A percentile compares a stretch with the other conserved stretches of the same genome.
These are phyloP conservation scores for Bubalus kerabau DNA, from an alignment of 2,113 vertebrate species.

Conservation along the genomic window DNA sequence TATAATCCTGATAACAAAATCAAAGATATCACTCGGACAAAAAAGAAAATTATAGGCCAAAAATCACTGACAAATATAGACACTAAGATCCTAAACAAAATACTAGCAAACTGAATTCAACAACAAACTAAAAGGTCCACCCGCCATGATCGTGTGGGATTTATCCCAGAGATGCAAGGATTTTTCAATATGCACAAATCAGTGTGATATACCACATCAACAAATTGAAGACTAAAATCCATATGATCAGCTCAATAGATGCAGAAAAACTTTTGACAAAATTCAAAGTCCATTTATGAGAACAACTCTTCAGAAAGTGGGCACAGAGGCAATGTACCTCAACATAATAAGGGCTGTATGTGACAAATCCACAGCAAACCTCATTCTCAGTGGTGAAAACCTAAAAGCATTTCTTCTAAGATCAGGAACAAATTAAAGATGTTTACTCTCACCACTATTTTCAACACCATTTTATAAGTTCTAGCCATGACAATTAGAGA, in stretches of 20 bases:
- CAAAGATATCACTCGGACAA: not conserved
- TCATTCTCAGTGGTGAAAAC: not conserved
- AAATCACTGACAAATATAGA: not conserved
- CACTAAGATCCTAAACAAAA: not conserved
- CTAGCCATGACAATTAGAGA: not conserved
- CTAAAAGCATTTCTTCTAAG: not conserved
- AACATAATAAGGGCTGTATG: no score
- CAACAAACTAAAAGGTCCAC: not conserved
- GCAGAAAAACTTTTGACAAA: not conserved
- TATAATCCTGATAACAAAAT: not conserved
- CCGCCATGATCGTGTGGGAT: not conserved
- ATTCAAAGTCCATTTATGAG: not conserved
- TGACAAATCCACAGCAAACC: not conserved
- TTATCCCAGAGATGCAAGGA: not conserved
- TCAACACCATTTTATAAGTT: not conserved
- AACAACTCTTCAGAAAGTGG: not conserved
- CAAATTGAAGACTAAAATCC: not conserved
- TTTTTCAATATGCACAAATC: not conserved
- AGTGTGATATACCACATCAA: not conserved
- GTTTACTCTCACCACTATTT: not conserved
- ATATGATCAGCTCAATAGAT: not conserved
- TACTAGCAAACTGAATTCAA: not conserved
- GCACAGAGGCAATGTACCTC: not conserved
- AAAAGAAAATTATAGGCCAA: not conserved
- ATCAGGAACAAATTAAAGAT: not conserved